A percentile compares a stretch with the other conserved stretches of the same genome.
These are phyloP conservation scores for Tachina grossa DNA, from an alignment of 2,888 invertebrate genomes.

Conservation along the genomic window DNA sequence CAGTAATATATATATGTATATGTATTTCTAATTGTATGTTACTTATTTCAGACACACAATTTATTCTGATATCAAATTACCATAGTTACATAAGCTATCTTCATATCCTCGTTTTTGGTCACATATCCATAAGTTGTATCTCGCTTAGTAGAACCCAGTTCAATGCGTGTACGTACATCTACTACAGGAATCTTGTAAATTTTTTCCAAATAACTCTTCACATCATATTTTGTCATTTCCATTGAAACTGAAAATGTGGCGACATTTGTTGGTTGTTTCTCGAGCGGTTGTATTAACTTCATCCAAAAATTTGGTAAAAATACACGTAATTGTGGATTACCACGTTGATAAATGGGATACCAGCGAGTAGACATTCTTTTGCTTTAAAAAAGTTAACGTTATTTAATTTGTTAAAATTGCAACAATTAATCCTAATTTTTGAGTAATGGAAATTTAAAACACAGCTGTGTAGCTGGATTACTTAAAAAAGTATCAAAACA, in stretches of 20 bases:
- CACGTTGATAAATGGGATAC: slow-evolving; percentile 95
- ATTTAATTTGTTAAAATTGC: slow-evolving; percentile 3
- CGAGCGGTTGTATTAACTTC: slow-evolving; percentile 90
- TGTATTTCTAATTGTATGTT: neutral
- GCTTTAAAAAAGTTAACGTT: neutral
- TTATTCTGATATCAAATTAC: slow-evolving; percentile 83
- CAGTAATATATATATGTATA: slow-evolving; percentile 15
- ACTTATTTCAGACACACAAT: neutral
- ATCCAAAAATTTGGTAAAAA: slow-evolving; percentile 99
- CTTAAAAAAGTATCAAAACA: too few relatives aligned
- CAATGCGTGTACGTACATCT: slow-evolving; percentile 90
- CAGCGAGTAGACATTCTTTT: slow-evolving; percentile 83
- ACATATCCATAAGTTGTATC: slow-evolving; percentile 86
- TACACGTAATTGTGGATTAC: slow-evolving; percentile 96
- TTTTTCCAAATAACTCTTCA: slow-evolving; percentile 96
- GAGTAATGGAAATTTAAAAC: neutral
- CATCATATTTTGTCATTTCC: slow-evolving; percentile 95
- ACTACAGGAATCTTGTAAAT: slow-evolving; percentile 94
- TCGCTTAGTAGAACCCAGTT: slow-evolving; percentile 87
- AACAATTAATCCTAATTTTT: neutral
- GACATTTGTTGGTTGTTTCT: slow-evolving; percentile 89
- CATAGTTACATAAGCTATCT: slow-evolving; percentile 90
- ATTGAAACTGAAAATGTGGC: slow-evolving; percentile 95
- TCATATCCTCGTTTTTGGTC: slow-evolving; percentile 92
- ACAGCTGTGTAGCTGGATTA: neutral